A percentile compares a stretch with the other conserved stretches of the same genome.
These are phyloP conservation scores for Diogma glabrata DNA, from an alignment of 2,888 invertebrate genomes.

Conservation along the genomic window DNA sequence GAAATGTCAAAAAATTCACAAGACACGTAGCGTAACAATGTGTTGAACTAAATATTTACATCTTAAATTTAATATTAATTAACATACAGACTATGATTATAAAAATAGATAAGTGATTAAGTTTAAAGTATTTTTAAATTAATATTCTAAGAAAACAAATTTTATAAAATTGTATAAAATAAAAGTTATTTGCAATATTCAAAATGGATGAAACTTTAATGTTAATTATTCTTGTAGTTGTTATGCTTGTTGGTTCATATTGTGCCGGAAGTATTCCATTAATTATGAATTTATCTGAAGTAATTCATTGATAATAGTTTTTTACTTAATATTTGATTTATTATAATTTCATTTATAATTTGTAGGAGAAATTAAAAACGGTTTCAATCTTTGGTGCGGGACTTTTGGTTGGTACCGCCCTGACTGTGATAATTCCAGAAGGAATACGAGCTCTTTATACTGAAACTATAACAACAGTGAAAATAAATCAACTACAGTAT, in stretches of 20 bases:
- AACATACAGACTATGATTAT: no score
- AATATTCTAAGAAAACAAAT: no score
- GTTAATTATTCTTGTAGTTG: conserved; percentile 68
- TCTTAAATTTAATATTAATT: no score
- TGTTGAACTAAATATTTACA: no score
- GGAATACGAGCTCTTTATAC: conserved; percentile 76
- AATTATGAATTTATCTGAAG: conserved; percentile 90
- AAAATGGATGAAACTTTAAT: conserved; percentile 76
- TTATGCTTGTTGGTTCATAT: conserved; percentile 95
- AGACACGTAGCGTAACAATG: no score
- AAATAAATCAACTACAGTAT: neutral
- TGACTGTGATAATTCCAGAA: conserved; percentile 97
- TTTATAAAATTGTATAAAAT: no score
- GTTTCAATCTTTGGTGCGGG: conserved; percentile 96
- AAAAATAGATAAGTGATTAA: no score
- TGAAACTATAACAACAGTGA: conserved; percentile 29
- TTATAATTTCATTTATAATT: conserved; percentile 24
- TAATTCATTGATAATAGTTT: conserved; percentile 33
- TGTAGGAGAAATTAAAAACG: conserved; percentile 83
- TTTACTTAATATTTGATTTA: neutral
- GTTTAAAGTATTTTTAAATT: no score
- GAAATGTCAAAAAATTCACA: no score
- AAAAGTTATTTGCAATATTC: neutral
- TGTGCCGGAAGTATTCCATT: conserved; percentile 90
- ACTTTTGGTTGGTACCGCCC: conserved; percentile 89